Conservation (phyloP, 1,140 invertebrate genomes). For the Schlechtendalia chinensis region DNA sequence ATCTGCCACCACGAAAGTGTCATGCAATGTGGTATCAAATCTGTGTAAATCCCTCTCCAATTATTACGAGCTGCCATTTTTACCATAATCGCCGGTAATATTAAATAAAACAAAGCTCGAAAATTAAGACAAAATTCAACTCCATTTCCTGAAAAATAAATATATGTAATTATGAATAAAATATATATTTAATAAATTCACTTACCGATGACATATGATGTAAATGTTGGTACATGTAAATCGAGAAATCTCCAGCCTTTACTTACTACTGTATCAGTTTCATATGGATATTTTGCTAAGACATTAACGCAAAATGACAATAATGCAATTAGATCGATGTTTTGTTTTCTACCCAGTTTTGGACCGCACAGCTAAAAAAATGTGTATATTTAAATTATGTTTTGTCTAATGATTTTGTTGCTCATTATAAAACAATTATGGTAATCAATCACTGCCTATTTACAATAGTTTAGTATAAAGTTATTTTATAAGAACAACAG, state of each 20-base stretch:
- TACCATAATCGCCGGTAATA: constrained; percentile 71
- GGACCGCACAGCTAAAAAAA: constrained; percentile 32
- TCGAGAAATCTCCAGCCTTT: constrained; percentile 77
- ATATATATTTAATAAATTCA: neutral
- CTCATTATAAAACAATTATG: too few relatives aligned
- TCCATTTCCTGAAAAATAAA: constrained; percentile 60
- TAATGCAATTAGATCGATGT: constrained; percentile 68
- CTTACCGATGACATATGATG: constrained; percentile 64
- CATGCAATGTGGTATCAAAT: constrained; percentile 78
- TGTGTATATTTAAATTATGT: neutral
- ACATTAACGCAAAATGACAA: constrained; percentile 78
- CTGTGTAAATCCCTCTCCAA: constrained; percentile 76
- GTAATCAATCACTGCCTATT: too few relatives aligned
- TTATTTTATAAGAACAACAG: too few relatives aligned
- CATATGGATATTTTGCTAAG: constrained; percentile 79
- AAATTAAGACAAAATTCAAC: constrained; percentile 83
- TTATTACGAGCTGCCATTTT: constrained; percentile 70
- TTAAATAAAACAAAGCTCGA: constrained; percentile 71
- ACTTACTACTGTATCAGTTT: constrained; percentile 74
- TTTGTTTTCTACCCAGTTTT: constrained; percentile 35
- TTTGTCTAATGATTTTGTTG: too few relatives aligned
- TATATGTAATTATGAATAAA: neutral
- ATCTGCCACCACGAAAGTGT: constrained; percentile 84
- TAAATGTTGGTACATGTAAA: constrained; percentile 72
- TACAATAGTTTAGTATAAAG: too few relatives aligned